A percentile compares a stretch with the other conserved stretches of the same genome.
Evolutionary conservation across 2,888 invertebrate genomes (phyloP).

Genomic region (Phlogophora meticulosa): DNA sequence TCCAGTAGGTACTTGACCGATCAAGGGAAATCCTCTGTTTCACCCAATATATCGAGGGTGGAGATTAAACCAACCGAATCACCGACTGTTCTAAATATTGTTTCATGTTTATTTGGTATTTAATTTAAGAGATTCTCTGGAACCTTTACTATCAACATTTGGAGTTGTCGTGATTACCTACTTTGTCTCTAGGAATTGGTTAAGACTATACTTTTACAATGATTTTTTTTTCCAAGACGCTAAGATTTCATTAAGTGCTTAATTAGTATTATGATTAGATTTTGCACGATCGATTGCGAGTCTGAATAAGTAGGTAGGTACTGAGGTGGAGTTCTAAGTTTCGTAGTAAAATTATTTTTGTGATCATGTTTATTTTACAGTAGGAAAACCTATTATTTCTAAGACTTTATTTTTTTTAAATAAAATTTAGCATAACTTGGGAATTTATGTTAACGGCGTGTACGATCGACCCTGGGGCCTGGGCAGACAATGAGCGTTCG

Average conservation of each 20-base stretch:
- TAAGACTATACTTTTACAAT: no score
- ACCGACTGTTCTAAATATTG: constrained; percentile 8
- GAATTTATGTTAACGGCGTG: constrained; percentile 25
- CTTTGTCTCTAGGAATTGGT: no score
- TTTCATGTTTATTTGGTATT: neutral
- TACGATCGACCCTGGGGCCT: constrained; percentile 40
- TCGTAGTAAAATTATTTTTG: neutral
- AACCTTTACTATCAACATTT: neutral
- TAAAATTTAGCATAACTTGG: constrained; percentile 17
- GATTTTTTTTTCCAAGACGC: no score
- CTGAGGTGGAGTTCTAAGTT: neutral
- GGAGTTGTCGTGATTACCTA: no score
- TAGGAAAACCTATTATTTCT: neutral
- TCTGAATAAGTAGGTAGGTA: neutral
- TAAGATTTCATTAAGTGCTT: no score
- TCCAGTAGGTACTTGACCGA: no score
- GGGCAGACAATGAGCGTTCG: constrained; percentile 53
- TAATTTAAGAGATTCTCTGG: neutral
- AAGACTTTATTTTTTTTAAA: constrained; percentile 14
- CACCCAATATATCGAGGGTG: no score
- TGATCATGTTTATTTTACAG: no score
- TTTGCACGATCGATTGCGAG: neutral
- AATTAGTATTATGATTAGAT: no score
- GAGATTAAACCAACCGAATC: no score
- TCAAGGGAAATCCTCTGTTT: no score